phyloP scores from a whole-genome alignment of 2,113 vertebrate species.

The Microcebus jonahi region DNA sequence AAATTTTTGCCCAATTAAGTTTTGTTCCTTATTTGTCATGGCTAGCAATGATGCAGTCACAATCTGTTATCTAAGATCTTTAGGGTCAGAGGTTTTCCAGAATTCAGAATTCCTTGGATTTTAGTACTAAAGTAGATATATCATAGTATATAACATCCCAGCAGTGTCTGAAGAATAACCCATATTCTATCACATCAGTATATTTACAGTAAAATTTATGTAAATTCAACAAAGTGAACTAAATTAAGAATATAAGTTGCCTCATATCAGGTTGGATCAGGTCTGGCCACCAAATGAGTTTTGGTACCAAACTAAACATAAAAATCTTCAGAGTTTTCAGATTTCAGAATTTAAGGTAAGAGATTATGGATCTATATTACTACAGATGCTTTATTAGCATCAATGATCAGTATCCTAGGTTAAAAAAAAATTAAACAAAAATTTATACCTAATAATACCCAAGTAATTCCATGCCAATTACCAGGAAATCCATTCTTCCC shows the following conservation, averaged over 20 bases:
- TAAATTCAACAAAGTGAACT: neutral
- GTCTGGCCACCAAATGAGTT: neutral
- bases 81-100: neutral
- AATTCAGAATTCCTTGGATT: neutral
- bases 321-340: neutral
- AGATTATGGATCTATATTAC: neutral
- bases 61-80: neutral
- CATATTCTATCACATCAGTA: neutral
- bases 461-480: neutral
- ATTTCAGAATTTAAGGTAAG: conserved; percentile 20
- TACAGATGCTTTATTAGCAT: neutral
- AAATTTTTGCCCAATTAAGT: neutral
- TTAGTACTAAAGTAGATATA: neutral
- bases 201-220: neutral
- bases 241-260: neutral
- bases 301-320: neutral
- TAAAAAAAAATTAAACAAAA: neutral
- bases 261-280: neutral
- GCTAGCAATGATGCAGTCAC: neutral
- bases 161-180: neutral
- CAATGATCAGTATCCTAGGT: neutral
- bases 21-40: neutral
- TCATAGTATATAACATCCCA: neutral
- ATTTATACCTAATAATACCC: neutral
- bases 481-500: neutral